Percentiles rank a stretch among this genome's conserved stretches.
phyloP scores from a whole-genome alignment of 2,113 vertebrate genomes.

The Tragulus kanchil region DNA sequence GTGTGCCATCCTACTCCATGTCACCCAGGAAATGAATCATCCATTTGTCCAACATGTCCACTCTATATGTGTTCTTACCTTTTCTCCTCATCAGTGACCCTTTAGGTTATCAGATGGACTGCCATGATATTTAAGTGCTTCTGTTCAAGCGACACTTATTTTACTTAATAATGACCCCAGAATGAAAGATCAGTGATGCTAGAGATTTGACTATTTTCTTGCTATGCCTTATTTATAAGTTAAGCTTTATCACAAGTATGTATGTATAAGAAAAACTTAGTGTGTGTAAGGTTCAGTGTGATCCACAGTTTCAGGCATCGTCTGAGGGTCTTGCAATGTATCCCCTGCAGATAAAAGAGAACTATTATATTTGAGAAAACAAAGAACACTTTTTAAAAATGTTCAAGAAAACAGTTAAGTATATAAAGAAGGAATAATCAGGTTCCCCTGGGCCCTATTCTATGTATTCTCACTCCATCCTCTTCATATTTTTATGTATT shows the following conservation, averaged over 20 bases:
- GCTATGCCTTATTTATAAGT: background rate
- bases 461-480: background rate
- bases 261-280: background rate
- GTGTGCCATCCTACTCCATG: background rate
- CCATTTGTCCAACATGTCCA: background rate
- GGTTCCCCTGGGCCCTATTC: background rate
- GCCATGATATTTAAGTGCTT: background rate
- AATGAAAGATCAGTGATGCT: background rate
- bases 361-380: background rate
- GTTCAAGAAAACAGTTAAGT: background rate
- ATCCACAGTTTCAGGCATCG: background rate
- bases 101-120: background rate
- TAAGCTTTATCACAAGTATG: background rate
- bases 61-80: background rate
- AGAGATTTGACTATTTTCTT: background rate
- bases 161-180: background rate
- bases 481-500: background rate
- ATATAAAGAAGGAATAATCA: background rate
- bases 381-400: background rate
- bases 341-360: background rate
- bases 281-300: background rate
- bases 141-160: background rate
- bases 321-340: background rate
- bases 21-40: background rate
- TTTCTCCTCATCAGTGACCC: background rate